Base-by-base conservation (phyloP, 2,797 vertebrate species). In the Paratrypauchen microcephalus region DNA sequence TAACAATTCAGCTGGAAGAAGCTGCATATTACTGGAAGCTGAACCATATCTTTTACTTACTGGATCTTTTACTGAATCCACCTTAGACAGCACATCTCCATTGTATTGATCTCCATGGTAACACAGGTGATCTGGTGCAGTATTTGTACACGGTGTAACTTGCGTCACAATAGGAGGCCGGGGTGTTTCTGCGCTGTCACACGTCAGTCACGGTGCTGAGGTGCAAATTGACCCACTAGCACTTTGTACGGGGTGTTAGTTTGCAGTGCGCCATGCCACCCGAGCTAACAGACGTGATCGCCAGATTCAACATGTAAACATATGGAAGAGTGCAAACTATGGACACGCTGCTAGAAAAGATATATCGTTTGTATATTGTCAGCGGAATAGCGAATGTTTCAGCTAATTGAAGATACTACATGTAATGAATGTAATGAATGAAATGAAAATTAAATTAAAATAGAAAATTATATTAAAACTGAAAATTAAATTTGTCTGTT, bases 211-310 rank as follows among this genome's bases (percentile, higher is more conserved):
- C 69, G 65, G 73, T 45, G 60, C 61, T 71, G 78, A 91, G 72
- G 87, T 83, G 87, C 78, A 89, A 79, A 89, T 76, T 86, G 85
- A 89, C 88, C 86, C 89, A 82, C 74, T 80, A 75, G 83, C 77
- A 83, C 77, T 69, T 68, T 69, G 81, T n/a, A 23, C 73, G 21
- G 65, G 76, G 83, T 84, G 73, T 89, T 64, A 58, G 63, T 74
- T 90, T 89, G 73, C 85, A 50, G 56, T 63, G 70, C 79, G 76
- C 71, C 57, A 78, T 72, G 83, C 77, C 84, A 87, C 81, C 79
- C 68, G 83, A 88, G 87, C 74, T 88, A 88, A 88, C 84, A 83
- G 72, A 88, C 88, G 85, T 58, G 79, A 74, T 81, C 23, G n/a
- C 6, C 81, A 32, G 83, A 90, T 87, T 79, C 77, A 39, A 50